Base-by-base conservation (phyloP, 2,888 invertebrate genomes). In the Operophtera brumata region DNA sequence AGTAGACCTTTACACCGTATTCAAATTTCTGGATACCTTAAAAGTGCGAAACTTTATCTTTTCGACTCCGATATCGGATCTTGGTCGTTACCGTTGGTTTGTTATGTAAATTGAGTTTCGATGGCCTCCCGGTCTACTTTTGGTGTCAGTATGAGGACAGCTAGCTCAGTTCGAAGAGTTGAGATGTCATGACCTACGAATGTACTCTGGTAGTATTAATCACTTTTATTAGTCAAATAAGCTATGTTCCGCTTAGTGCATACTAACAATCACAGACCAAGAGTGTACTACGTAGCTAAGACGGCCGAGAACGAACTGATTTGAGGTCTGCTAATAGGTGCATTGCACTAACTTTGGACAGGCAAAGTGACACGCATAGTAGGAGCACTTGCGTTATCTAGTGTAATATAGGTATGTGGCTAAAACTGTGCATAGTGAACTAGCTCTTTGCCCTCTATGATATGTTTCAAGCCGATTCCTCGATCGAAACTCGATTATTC, bases 81-180 rank as follows among this genome's bases (percentile, higher is more conserved):
- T 41, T 57, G 46, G 46, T 72, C 69, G 67, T 73, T 73, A 72
- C 64, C 63, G 61, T 60, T 60, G 69, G 71, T 75, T 75, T 77
- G 70, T 74, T 70, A 75, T 77, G 73, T 67, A 75, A 76, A 76
- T 77, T 63, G 67, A 64, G 64, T 69, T 61, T 61, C 62, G 64
- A 72, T 72, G 61, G 67, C 65, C 66, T 70, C 65, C 57, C 64
- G 62, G 62, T 71, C 71, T 64, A 61, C 55, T 47, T 43, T 61
- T 57, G 45, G 58, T 57, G 30, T 13, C 13, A 25, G 7, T 3
- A 14, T 1, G 10, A 20, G n/a, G 6, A 56, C 28, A 57, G 57
- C 52, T 52, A 47, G 40, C 14, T 32, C 46, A 54, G 35, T 40
- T 9, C 8, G 1, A 6, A 11, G n/a, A n/a, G n/a, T n/a, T n/a